Evolutionary conservation across 2,797 vertebrate species (phyloP), one percentile per base, ranked within the genome.

Genomic region (Yasuhikotakia modesta): DNA sequence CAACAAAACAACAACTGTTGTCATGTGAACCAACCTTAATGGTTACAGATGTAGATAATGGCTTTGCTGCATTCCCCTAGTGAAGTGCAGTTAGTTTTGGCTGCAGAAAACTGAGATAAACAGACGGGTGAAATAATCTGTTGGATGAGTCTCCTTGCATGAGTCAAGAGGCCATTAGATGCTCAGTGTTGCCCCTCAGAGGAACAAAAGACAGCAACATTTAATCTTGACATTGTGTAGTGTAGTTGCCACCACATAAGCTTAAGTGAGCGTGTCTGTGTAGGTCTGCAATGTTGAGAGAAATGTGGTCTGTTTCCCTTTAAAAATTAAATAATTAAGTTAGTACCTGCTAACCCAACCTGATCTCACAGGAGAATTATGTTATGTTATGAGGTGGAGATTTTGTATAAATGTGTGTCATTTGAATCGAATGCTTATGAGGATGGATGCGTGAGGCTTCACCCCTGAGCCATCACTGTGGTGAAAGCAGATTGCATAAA

Each of bases 101-200:
- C 73, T 52, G 61, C 30, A 22, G 1, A 32, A 60, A 69, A 76
- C 50, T 58, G 70, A 72, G 63, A 68, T 76, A 75, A 81, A 79
- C 61, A 75, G 71, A 75, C 11, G 14, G 72, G 46, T 57, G 53
- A 70, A 84, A 79, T 79, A 82, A 79, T 79, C 73, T 79, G 30
- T 65, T 84, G 79, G 82, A 81, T 71, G 76, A 79, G 30, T 73
- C 64, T 73, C 65, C 68, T 52, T 75, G 57, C 64, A 81, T 84
- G 76, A 81, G 73, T 81, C 79, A 79, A 76, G 76, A 74, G 82
- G 79, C 82, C 79, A 84, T 79, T 81, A 79, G 79, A 66, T 73
- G n/a, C 82, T 79, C 39, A 19, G 27, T 79, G 67, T 72, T 73
- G 69, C 43, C 64, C 58, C 53, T 72, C 73, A 55, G 60, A 70